Evolutionary conservation across 2,113 vertebrate species (phyloP), one percentile per base, ranked within the genome.

Genomic region (Gambusia holbrooki): DNA sequence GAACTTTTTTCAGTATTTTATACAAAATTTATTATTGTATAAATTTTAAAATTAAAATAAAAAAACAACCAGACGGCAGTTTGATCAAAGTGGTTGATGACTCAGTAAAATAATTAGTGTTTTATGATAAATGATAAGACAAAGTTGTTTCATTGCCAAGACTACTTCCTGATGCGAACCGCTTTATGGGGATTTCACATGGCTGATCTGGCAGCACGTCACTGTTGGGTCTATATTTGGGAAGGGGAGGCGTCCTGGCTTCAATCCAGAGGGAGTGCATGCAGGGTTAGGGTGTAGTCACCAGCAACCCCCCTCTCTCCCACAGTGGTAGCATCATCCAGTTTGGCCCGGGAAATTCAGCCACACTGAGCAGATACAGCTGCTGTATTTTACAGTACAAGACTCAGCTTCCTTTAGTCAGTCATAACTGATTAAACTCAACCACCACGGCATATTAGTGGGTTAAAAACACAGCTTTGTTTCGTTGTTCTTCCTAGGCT

Each of bases 141-240:
- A 37, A 80, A 81, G 77, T 80, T 78, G 33, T 37, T 79, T 74
- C 35, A 33, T 69, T 65, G 30, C 74, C 28, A 71, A 70, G 14
- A 65, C 72, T 69, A 90, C 89, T 93, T 95, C 92, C 90, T 90
- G 87, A 86, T 85, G 81, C 77, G 62, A 82, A 87, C 85, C 84
- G 84, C 89, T 89, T 88, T 88, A 85, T 85, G 87, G 92, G 90
- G 87, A 88, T 89, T 93, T 94, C 93, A 92, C 94, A 89, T 91
- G 92, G 92, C 90, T 89, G 82, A 84, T 87, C 87, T 80, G 62
- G 81, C 79, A 81, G 87, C 80, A 91, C 90, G 90, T 93, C 89
- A 94, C 90, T 84, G 70, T 84, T 88, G 88, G 83, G 85, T 89
- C 92, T 94, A 93, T 94, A 93, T 94, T 94, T 93, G 92, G 90